A percentile compares a stretch with the other conserved stretches of the same genome.
Evolutionary conservation across 2,113 vertebrate species (phyloP).

Genomic region (Rafetus swinhoei): DNA sequence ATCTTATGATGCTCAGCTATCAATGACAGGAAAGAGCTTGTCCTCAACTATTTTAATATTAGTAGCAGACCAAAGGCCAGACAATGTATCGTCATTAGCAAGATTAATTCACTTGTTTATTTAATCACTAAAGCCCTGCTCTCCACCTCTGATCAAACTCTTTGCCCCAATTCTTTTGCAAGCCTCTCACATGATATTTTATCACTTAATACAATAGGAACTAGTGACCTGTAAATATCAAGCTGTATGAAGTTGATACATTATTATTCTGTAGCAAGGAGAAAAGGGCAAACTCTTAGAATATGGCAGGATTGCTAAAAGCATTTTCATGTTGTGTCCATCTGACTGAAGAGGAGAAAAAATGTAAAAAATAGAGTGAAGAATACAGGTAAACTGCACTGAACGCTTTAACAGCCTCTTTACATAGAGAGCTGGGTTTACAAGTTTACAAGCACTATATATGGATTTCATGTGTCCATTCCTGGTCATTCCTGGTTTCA

Average conservation of each 20-base stretch:
- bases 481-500: too few relatives aligned
- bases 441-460: neutral
- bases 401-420: neutral
- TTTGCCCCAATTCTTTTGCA: neutral
- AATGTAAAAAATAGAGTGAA: neutral
- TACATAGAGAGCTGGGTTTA: neutral
- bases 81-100: neutral
- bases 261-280: neutral
- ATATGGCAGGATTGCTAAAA: neutral
- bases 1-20: neutral
- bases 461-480: neutral
- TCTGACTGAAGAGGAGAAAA: neutral
- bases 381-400: neutral
- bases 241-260: neutral
- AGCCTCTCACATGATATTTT: neutral
- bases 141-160: neutral
- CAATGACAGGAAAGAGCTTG: rapidly evolving
- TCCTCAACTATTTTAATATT: neutral
- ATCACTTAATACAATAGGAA: neutral
- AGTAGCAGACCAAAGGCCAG: neutral
- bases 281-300: neutral
- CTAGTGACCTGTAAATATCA: neutral
- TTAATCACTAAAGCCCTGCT: neutral
- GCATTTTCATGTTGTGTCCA: conserved; percentile 12
- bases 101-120: neutral